Conservation (phyloP, 1,140 invertebrate genomes). For the Hyphantria cunea region DNA sequence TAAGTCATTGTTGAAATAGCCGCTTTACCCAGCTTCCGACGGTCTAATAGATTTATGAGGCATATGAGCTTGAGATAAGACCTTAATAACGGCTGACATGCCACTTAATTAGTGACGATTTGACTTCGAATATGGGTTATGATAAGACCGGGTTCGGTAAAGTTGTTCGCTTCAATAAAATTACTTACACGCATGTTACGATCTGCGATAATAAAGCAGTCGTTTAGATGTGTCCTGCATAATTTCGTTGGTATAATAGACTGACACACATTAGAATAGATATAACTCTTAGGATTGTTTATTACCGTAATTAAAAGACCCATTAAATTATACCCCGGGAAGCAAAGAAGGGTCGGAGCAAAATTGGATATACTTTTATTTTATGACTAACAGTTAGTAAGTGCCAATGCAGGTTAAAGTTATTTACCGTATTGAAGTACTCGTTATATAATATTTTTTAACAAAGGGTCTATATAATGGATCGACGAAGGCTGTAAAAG, state of each 20-base stretch:
- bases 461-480: too few relatives aligned
- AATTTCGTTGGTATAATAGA: slow-evolving; percentile 18
- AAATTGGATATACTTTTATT: too few relatives aligned
- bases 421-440: too few relatives aligned
- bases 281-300: slow-evolving; percentile 19
- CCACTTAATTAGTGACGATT: slow-evolving; percentile 38
- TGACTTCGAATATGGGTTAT: slow-evolving; percentile 23
- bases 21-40: slow-evolving; percentile 10
- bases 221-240: slow-evolving; percentile 21
- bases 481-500: too few relatives aligned
- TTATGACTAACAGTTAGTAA: too few relatives aligned
- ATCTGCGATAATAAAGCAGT: slow-evolving; percentile 12
- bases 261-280: slow-evolving; percentile 17
- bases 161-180: slow-evolving; percentile 16
- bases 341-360: slow-evolving; percentile 9
- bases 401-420: too few relatives aligned
- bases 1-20: slow-evolving; percentile 30
- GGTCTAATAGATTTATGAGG: slow-evolving; percentile 42
- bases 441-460: too few relatives aligned
- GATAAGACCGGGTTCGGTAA: slow-evolving; percentile 20
- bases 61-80: slow-evolving; percentile 38
- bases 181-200: slow-evolving; percentile 18
- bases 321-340: slow-evolving; percentile 12
- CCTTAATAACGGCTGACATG: slow-evolving; percentile 33
- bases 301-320: slow-evolving; percentile 13